Conservation (phyloP, 2,888 invertebrate species). For the Melikaiella ostensackeni region DNA sequence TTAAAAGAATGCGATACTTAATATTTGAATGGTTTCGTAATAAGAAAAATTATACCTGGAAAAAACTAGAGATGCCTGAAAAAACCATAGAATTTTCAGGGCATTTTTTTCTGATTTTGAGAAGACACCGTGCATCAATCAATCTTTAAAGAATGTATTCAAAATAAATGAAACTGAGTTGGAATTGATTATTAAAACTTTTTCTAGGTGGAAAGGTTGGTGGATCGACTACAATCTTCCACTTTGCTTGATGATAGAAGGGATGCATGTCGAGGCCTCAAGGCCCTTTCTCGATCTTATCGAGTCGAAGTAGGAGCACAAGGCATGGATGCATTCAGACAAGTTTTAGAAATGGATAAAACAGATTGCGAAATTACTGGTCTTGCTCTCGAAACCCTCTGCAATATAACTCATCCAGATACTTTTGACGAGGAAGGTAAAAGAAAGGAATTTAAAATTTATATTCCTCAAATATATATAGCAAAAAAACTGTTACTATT, state of each 20-base stretch:
- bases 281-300: slow-evolving; percentile 93
- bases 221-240: slow-evolving; percentile 95
- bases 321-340: slow-evolving; percentile 89
- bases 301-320: slow-evolving; percentile 97
- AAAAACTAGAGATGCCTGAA: too few relatives aligned
- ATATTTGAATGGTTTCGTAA: too few relatives aligned
- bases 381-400: slow-evolving; percentile 94
- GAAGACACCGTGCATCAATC: too few relatives aligned
- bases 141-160: too few relatives aligned
- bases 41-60: too few relatives aligned
- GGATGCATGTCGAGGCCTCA: slow-evolving; percentile 97
- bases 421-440: slow-evolving; percentile 88
- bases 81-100: too few relatives aligned
- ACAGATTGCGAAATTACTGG: slow-evolving; percentile 95
- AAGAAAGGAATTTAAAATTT: slow-evolving; percentile 23
- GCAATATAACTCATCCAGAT: slow-evolving; percentile 91
- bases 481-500: too few relatives aligned
- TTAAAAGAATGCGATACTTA: too few relatives aligned
- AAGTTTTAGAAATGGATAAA: slow-evolving; percentile 92
- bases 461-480: not conserved
- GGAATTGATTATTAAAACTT: not conserved
- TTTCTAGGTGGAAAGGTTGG: slow-evolving; percentile 90
- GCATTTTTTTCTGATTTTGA: too few relatives aligned
- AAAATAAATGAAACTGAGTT: too few relatives aligned
- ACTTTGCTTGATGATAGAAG: slow-evolving; percentile 95